These are phyloP conservation scores for mouse (Mus musculus) DNA, from an alignment of 2,113 vertebrate species.

Conservation along the genomic window GRCm39 chr3:113408001-113408500, in stretches of 20 bases:
- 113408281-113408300: not conserved
- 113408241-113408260: not conserved
- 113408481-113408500: not conserved
- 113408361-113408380: not conserved
- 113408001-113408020: constrained; percentile 3
- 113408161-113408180: not conserved
- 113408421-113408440: constrained; percentile 1
- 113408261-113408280: not conserved
- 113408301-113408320: not conserved
- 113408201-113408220: not conserved
- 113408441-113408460: not conserved
- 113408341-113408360: not conserved
- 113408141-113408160: not conserved
- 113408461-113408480: not conserved
- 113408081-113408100: not conserved
- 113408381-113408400: not conserved
- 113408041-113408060: not conserved
- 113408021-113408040: not conserved
- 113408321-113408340: not conserved
- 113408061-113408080: not conserved
- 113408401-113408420: not conserved
- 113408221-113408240: not conserved
- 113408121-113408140: not conserved
- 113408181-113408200: not conserved
- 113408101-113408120: not conserved